These are phyloP conservation scores for Ciconia nigra DNA, from an alignment of 2,797 vertebrate genomes.

Conservation along the genomic window DNA sequence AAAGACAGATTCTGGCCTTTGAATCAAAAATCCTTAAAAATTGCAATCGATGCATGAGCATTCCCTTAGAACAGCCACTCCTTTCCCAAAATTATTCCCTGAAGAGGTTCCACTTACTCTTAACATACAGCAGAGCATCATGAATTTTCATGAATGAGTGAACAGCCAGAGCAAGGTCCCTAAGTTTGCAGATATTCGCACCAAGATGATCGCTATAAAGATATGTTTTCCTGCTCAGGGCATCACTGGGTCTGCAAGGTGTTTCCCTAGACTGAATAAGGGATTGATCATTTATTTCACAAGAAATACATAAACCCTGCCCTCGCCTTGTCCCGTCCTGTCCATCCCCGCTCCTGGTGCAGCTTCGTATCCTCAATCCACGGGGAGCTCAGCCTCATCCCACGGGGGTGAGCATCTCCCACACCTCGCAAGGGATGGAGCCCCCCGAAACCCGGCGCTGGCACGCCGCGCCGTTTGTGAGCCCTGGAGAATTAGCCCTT, in stretches of 20 bases:
- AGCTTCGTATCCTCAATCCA: background rate
- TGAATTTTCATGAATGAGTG: constrained; percentile 21
- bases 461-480: rapidly evolving
- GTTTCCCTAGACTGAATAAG: background rate
- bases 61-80: background rate
- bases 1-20: background rate
- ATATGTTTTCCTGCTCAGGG: background rate
- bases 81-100: background rate
- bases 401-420: background rate
- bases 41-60: background rate
- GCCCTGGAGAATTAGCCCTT: background rate
- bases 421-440: background rate
- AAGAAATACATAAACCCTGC: background rate
- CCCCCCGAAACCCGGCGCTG: background rate
- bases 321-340: background rate
- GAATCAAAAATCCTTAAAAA: background rate
- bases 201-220: background rate
- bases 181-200: background rate
- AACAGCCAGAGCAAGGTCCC: background rate
- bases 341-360: background rate
- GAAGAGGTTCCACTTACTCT: background rate
- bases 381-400: background rate
- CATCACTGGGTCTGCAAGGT: background rate
- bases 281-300: background rate
- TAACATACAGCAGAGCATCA: background rate